Evolutionary conservation across 2,797 vertebrate genomes (phyloP).

Genomic region (Tauraco hartlaubi): DNA sequence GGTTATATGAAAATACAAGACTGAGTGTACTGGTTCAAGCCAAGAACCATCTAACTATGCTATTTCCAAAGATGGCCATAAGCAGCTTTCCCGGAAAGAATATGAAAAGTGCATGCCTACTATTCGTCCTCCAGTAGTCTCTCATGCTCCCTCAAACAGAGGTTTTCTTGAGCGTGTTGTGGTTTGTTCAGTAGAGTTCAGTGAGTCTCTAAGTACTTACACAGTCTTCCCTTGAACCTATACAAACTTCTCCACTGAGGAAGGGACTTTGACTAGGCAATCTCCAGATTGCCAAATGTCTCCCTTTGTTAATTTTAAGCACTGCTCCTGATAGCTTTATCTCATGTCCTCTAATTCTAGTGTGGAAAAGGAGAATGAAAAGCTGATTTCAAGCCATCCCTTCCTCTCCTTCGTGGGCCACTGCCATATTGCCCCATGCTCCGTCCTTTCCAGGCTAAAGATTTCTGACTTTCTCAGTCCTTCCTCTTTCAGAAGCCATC

Average conservation of each 20-base stretch:
- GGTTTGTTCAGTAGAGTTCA: not conserved
- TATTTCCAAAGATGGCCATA: not conserved
- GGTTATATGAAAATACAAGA: not conserved
- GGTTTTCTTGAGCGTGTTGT: not conserved
- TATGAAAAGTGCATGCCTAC: not conserved
- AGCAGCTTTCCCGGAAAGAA: not conserved
- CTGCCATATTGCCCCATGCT: not conserved
- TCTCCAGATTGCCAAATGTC: not conserved
- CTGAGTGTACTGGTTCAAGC: not conserved
- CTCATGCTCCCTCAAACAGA: not conserved
- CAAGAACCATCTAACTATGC: not conserved
- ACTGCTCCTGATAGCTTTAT: not conserved
- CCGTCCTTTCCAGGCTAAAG: not conserved
- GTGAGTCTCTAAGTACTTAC: not conserved
- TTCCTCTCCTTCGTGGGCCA: not conserved
- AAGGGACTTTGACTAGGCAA: not conserved
- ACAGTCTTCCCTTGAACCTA: not conserved
- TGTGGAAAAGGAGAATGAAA: not conserved
- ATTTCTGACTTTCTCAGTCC: not conserved
- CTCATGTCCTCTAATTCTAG: no score
- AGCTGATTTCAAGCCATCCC: not conserved
- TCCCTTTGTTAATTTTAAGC: not conserved
- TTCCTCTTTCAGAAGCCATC: not conserved
- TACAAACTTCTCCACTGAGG: not conserved
- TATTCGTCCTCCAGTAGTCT: not conserved